A percentile compares a stretch with the other conserved stretches of the same genome.
phyloP scores from a whole-genome alignment of 2,797 vertebrate species.

The Salmo trutta region DNA sequence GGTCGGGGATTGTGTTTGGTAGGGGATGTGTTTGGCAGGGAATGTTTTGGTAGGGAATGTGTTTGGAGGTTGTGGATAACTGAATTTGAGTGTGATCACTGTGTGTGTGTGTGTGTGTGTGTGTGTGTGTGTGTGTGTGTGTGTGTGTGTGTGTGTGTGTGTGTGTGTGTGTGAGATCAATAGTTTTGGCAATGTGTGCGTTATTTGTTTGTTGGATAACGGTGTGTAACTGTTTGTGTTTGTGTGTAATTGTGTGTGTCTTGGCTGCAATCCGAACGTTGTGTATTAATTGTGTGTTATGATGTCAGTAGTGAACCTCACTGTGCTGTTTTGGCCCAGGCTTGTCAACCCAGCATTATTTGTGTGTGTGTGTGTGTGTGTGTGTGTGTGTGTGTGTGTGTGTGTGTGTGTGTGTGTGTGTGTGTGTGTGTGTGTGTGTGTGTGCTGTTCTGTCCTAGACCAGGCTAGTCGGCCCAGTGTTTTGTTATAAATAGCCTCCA shows the following conservation, averaged over 20 bases:
- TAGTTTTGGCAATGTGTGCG: not conserved
- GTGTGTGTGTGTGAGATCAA: too few species aligned
- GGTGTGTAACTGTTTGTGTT: not conserved
- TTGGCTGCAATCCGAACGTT: conserved; percentile 64
- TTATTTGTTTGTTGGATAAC: not conserved
- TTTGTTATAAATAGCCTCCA: too few species aligned
- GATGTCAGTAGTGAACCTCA: conserved; percentile 86
- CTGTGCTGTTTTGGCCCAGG: conserved; percentile 78
- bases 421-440: too few species aligned
- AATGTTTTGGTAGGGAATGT: too few species aligned
- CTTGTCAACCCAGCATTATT: conserved; percentile 47
- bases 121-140: too few species aligned
- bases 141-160: conserved; percentile 5
- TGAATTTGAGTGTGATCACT: conserved; percentile 26
- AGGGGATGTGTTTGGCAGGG: not conserved
- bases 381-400: too few species aligned
- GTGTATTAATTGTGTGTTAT: conserved; percentile 94
- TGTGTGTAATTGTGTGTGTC: conserved; percentile 37
- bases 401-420: too few species aligned
- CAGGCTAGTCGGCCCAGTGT: too few species aligned
- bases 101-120: too few species aligned
- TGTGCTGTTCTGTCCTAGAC: conserved; percentile 85
- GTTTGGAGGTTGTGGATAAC: conserved; percentile 45
- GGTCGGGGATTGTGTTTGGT: too few species aligned
- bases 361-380: conserved; percentile 53